These are phyloP conservation scores for Drosophila ananassae DNA, from an alignment of 1,140 invertebrate genomes.

Conservation along the genomic window DNA sequence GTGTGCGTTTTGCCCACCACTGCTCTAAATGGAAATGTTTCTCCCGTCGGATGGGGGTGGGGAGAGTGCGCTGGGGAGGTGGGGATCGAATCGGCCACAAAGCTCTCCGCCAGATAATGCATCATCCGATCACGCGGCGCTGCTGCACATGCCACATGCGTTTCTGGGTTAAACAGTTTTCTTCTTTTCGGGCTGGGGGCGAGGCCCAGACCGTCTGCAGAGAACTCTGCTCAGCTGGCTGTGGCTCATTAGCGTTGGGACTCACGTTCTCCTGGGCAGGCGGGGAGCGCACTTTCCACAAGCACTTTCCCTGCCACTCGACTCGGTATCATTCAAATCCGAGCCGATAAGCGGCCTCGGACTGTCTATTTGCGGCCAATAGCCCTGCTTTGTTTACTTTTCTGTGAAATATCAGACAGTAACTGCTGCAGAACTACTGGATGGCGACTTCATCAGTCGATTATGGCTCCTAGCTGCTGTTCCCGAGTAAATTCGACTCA, in stretches of 20 bases:
- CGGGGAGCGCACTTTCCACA: slow-evolving; percentile 18
- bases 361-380: slow-evolving; percentile 56
- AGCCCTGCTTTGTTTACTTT: slow-evolving; percentile 33
- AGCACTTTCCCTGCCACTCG: slow-evolving; percentile 32
- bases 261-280: slow-evolving; percentile 56
- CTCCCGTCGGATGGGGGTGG: slow-evolving; percentile 17
- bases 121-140: slow-evolving; percentile 48
- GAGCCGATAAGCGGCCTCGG: slow-evolving; percentile 35
- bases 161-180: neutral
- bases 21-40: slow-evolving; percentile 50
- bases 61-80: neutral
- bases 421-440: too few relatives aligned
- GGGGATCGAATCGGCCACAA: slow-evolving; percentile 34
- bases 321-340: slow-evolving; percentile 37
- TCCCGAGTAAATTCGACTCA: too few relatives aligned
- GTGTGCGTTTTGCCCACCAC: too few relatives aligned
- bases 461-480: too few relatives aligned
- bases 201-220: slow-evolving; percentile 14
- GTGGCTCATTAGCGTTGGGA: slow-evolving; percentile 59
- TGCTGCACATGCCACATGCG: slow-evolving; percentile 31
- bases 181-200: slow-evolving; percentile 6
- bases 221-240: slow-evolving; percentile 56
- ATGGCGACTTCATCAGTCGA: too few relatives aligned
- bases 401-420: too few relatives aligned
- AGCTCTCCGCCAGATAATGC: slow-evolving; percentile 46